A percentile compares a stretch with the other conserved stretches of the same genome.
Conservation (phyloP, 2,113 vertebrate species). For the Caranx ignobilis region DNA sequence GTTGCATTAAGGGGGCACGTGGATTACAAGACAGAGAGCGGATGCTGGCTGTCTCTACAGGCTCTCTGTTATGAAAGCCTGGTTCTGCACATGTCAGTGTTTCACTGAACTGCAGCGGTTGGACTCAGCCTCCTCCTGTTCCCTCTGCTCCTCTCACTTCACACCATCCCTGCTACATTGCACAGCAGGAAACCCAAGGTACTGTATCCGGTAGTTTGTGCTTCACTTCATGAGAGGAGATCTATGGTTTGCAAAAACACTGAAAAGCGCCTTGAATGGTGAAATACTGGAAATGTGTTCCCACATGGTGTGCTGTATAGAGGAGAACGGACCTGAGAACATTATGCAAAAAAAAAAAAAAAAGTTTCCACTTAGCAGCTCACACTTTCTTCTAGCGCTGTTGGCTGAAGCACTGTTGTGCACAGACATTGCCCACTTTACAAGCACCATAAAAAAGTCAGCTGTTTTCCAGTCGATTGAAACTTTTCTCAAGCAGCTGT, state of each 20-base stretch:
- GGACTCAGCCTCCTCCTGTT: background rate
- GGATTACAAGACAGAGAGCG: background rate
- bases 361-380: background rate
- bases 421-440: no score
- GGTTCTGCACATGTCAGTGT: slow-evolving; percentile 3
- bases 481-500: background rate
- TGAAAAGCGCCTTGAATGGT: background rate
- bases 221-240: background rate
- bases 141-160: background rate
- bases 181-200: background rate
- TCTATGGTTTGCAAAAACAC: background rate
- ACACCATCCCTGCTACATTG: slow-evolving; percentile 6
- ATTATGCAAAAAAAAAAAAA: background rate
- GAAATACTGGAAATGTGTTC: background rate
- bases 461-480: no score
- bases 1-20: background rate
- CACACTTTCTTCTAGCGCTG: background rate
- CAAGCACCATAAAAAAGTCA: no score
- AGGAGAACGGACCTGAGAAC: background rate
- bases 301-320: background rate
- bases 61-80: slow-evolving; percentile 1
- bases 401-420: no score
- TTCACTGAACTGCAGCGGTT: background rate
- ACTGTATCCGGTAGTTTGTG: background rate
- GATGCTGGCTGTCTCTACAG: background rate